Conservation (phyloP, 2,797 vertebrate species). For the Pteropus rufus region DNA sequence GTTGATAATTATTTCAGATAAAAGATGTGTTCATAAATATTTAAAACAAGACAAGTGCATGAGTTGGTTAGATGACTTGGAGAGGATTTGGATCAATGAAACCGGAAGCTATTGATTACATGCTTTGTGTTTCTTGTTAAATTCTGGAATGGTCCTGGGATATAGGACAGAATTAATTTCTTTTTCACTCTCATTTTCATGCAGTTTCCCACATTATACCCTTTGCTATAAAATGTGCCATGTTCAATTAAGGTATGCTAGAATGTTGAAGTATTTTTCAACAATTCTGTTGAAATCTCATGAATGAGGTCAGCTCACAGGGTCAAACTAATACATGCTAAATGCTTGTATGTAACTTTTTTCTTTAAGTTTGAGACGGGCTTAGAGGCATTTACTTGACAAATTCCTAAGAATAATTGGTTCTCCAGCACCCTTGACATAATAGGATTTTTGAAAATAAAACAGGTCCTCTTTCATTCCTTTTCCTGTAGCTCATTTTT, state of each 20-base stretch:
- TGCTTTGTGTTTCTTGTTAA: slow-evolving; percentile 51
- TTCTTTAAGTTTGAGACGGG: not conserved
- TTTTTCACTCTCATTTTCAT: slow-evolving; percentile 56
- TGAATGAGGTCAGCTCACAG: slow-evolving; percentile 49
- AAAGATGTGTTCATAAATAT: slow-evolving; percentile 42
- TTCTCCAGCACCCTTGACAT: slow-evolving; percentile 50
- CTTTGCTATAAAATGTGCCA: slow-evolving; percentile 45
- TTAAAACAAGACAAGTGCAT: slow-evolving; percentile 32
- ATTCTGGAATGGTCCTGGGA: slow-evolving; percentile 36
- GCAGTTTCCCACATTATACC: slow-evolving; percentile 55
- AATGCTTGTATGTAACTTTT: slow-evolving; percentile 75
- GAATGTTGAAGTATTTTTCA: slow-evolving; percentile 70
- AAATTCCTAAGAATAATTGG: slow-evolving; percentile 62
- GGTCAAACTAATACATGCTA: slow-evolving; percentile 76
- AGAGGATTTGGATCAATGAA: not conserved
- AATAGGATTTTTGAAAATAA: slow-evolving; percentile 68
- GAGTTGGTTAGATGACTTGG: not conserved
- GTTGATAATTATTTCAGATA: slow-evolving; percentile 54
- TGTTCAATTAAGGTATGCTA: slow-evolving; percentile 69
- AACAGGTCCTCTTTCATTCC: slow-evolving; percentile 33
- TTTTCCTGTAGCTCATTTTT: slow-evolving; percentile 37
- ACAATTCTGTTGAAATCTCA: slow-evolving; percentile 56
- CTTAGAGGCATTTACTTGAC: slow-evolving; percentile 45
- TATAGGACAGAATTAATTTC: slow-evolving; percentile 59
- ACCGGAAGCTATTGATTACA: not conserved